Evolutionary conservation across 1,140 invertebrate species (phyloP).

Genomic region (Diachasma alloeum): DNA sequence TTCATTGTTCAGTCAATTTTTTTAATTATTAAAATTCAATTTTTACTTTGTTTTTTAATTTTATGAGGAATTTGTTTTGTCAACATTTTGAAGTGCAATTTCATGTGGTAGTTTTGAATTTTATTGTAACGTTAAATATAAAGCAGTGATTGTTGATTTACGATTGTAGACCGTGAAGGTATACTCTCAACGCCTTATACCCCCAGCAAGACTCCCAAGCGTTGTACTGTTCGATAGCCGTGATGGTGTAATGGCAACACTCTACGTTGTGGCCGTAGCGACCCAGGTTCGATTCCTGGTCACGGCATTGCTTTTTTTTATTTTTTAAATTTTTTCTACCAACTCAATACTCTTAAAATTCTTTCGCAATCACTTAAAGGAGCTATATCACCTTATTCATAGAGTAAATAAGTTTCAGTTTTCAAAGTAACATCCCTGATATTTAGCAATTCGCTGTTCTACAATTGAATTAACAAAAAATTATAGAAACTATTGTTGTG

Average conservation of each 20-base stretch:
- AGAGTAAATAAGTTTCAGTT: too few relatives aligned
- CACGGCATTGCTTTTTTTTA: constrained; percentile 15
- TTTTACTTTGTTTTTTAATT: background rate
- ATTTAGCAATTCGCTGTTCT: too few relatives aligned
- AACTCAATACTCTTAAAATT: too few relatives aligned
- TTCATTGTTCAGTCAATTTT: too few relatives aligned
- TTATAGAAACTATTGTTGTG: too few relatives aligned
- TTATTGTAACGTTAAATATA: background rate
- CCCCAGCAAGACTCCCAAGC: background rate
- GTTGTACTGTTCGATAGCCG: background rate
- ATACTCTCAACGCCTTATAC: background rate
- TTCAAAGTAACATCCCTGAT: too few relatives aligned
- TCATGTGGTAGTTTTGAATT: too few relatives aligned
- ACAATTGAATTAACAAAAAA: too few relatives aligned
- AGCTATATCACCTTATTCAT: too few relatives aligned
- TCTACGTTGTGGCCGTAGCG: constrained; percentile 23
- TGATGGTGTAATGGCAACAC: constrained; percentile 22
- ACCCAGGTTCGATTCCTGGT: constrained; percentile 26
- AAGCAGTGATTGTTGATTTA: background rate
- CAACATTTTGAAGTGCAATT: too few relatives aligned
- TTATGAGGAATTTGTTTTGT: background rate
- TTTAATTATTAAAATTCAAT: too few relatives aligned
- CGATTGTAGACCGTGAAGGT: background rate
- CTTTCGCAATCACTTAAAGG: too few relatives aligned
- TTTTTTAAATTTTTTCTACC: background rate